Percentiles rank a stretch among this genome's conserved stretches.
phyloP scores from a whole-genome alignment of 1,140 invertebrate genomes.

The Hylaeus volcanicus region DNA sequence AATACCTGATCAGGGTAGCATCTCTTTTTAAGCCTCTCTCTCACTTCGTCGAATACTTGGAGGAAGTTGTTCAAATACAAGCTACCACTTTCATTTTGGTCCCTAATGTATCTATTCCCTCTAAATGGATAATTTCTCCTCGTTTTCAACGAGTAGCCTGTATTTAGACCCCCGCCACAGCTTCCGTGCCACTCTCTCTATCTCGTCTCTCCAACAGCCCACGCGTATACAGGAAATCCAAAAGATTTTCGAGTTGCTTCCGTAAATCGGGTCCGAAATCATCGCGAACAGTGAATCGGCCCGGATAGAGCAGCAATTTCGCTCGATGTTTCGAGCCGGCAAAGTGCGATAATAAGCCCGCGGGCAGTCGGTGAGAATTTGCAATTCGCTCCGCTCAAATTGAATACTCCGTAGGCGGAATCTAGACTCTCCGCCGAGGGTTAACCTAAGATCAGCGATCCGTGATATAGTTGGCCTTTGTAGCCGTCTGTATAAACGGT shows the following conservation, averaged over 20 bases:
- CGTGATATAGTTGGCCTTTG: slow-evolving; percentile 74
- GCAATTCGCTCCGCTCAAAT: slow-evolving; percentile 77
- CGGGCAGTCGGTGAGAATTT: slow-evolving; percentile 77
- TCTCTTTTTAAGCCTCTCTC: background rate
- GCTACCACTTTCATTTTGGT: too few relatives aligned
- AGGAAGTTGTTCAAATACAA: too few relatives aligned
- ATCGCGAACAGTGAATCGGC: slow-evolving; percentile 48
- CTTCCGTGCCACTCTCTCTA: too few relatives aligned
- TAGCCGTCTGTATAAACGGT: slow-evolving; percentile 34
- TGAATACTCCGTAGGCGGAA: slow-evolving; percentile 77
- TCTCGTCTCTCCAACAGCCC: too few relatives aligned
- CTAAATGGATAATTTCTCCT: too few relatives aligned
- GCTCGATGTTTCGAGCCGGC: slow-evolving; percentile 65
- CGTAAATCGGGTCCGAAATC: slow-evolving; percentile 46
- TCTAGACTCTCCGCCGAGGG: slow-evolving; percentile 69
- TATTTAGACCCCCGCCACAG: too few relatives aligned
- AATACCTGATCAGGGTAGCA: background rate
- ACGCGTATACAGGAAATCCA: too few relatives aligned
- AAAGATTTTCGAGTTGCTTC: background rate
- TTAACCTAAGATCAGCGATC: slow-evolving; percentile 77
- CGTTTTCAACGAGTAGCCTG: too few relatives aligned
- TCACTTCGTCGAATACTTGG: too few relatives aligned
- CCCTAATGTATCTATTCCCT: too few relatives aligned
- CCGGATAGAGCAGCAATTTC: slow-evolving; percentile 60
- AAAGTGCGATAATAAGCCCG: slow-evolving; percentile 79